These are phyloP conservation scores for Limosa lapponica DNA, from an alignment of 2,797 vertebrate genomes.

Conservation along the genomic window DNA sequence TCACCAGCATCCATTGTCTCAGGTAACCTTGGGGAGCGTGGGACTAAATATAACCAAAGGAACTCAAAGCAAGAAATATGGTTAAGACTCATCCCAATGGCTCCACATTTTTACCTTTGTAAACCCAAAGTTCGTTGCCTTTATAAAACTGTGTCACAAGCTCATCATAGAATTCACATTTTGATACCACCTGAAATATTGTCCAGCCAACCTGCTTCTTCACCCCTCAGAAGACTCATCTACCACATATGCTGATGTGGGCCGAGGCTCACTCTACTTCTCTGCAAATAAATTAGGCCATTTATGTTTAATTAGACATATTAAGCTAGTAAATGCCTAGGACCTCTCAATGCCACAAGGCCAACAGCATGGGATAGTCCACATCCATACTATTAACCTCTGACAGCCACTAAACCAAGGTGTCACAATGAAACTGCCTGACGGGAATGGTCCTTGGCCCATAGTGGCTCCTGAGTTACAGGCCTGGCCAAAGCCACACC, in stretches of 20 bases:
- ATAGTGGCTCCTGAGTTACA: background rate
- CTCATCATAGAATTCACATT: background rate
- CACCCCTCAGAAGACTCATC: background rate
- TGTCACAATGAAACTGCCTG: background rate
- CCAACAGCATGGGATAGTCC: background rate
- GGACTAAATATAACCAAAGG: background rate
- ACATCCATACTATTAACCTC: background rate
- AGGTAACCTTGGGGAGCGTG: background rate
- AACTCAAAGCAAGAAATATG: background rate
- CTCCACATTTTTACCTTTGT: background rate
- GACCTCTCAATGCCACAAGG: background rate
- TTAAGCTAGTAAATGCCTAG: background rate
- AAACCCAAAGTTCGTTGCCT: background rate
- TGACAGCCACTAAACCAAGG: background rate
- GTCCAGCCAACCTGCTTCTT: background rate
- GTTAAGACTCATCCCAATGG: background rate
- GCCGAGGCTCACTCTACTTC: background rate
- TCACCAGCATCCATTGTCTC: background rate
- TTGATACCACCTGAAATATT: background rate
- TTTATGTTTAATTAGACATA: background rate
- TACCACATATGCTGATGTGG: background rate
- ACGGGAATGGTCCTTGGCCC: background rate
- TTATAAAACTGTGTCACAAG: background rate
- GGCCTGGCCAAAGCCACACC: background rate
- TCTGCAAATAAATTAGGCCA: background rate